Conservation (phyloP, 2,797 vertebrate species). For the Microcaecilia unicolor region DNA sequence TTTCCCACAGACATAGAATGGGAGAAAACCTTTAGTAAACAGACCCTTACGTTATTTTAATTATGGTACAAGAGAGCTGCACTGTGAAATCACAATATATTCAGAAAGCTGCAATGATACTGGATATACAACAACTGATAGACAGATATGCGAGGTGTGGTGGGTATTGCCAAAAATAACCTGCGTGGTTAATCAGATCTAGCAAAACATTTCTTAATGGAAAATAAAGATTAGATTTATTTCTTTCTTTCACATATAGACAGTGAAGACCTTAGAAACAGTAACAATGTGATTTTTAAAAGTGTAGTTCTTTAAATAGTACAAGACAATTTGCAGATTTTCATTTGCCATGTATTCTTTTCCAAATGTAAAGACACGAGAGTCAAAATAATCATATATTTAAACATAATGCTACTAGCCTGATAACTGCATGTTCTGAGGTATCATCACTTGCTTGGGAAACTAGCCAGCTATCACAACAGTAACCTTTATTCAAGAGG, state of each 20-base stretch:
- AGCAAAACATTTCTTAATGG: too few relatives aligned
- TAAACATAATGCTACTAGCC: conserved; percentile 11
- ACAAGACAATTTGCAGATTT: neutral
- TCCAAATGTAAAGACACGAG: conserved; percentile 15
- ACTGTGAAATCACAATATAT: too few relatives aligned
- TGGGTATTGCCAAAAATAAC: too few relatives aligned
- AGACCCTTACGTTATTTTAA: too few relatives aligned
- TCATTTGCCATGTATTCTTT: neutral
- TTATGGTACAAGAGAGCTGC: too few relatives aligned
- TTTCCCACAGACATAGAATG: too few relatives aligned
- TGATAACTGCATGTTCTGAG: conserved; percentile 20
- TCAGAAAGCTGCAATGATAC: too few relatives aligned
- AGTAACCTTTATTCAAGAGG: conserved; percentile 51
- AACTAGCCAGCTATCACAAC: conserved; percentile 45
- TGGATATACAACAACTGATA: too few relatives aligned
- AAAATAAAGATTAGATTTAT: neutral
- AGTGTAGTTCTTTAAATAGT: neutral
- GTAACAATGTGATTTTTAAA: too few relatives aligned
- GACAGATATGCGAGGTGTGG: too few relatives aligned
- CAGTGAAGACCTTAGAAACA: neutral
- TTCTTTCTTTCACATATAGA: neutral
- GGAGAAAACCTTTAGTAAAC: too few relatives aligned
- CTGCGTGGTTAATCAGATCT: too few relatives aligned
- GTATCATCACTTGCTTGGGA: conserved; percentile 33
- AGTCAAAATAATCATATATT: conserved; percentile 4